Evolutionary conservation across 2,113 vertebrate genomes (phyloP).

Genomic region (Sinocyclocheilus anophthalmus): DNA sequence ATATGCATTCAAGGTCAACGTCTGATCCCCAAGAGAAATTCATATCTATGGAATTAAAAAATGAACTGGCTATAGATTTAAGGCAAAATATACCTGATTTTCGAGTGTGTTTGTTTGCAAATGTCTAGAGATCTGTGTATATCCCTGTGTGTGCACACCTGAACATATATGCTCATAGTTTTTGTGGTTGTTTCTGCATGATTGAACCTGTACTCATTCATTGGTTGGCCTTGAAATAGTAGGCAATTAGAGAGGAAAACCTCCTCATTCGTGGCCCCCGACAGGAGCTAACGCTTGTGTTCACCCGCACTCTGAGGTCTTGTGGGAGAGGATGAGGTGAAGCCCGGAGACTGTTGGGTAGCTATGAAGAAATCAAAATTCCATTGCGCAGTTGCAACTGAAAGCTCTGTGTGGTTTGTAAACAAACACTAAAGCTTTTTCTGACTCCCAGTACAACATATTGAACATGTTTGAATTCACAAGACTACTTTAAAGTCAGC

Average conservation of each 20-base stretch:
- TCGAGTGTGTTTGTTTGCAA: not conserved
- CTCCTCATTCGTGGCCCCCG: conserved; percentile 3
- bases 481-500: conserved; percentile 37
- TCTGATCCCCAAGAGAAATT: conserved; percentile 20
- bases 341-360: conserved; percentile 28
- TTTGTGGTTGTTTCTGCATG: not conserved
- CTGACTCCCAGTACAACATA: conserved; percentile 48
- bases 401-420: conserved; percentile 44
- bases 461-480: conserved; percentile 42
- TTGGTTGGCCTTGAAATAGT: conserved; percentile 32
- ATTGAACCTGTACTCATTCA: not conserved
- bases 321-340: conserved; percentile 1
- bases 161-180: not conserved
- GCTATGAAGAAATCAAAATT: conserved; percentile 37
- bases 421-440: conserved; percentile 54
- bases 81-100: conserved; percentile 1
- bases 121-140: not conserved
- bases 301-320: conserved; percentile 24
- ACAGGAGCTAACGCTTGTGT: conserved; percentile 38
- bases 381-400: conserved; percentile 45
- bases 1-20: conserved; percentile 23
- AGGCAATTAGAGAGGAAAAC: conserved; percentile 44
- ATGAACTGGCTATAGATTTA: conserved; percentile 6
- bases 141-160: not conserved
- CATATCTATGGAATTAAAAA: conserved; percentile 40